Base-by-base conservation (phyloP, 2,797 vertebrate species). In the Myripristis jacobus region DNA sequence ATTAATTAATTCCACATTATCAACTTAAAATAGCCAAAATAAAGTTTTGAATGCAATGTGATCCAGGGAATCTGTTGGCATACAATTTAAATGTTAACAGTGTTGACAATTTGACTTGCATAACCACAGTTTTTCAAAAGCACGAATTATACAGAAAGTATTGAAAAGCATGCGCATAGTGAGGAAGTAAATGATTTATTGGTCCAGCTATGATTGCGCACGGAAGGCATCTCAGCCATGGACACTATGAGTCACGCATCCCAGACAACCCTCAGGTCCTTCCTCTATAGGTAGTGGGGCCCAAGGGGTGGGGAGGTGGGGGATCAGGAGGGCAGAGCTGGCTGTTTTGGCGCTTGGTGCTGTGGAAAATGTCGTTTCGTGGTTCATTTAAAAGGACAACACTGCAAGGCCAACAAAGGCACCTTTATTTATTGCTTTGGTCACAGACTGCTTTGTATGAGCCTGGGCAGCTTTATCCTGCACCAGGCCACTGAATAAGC, bases 211-310 rank as follows among this genome's bases (percentile, higher is more conserved):
- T 88, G 83, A 87, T 83, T 74, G 85, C 53, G 67, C 71, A 76
- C 84, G 83, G 83, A 91, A 88, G 73, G 86, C 84, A 87, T 90
- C 81, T 85, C 59, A 79, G 59, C 67, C 70, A 72, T 83, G 88
- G 90, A 87, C 70, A 63, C 47, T 84, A 65, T 92, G 92, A 92
- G 87, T 92, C 91, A 93, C 72, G 27, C 63, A 73, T 55, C 68
- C 77, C 84, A 84, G 70, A 84, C 80, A 19, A 63, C 75, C 71
- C 68, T 79, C 61, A 53, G 72, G 75, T 73, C 84, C 70, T 76
- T 86, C 77, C 74, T 86, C 74, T 73, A 21, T 83, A 90, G 84
- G 88, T 89, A 87, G 77, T 43, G 60, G 75, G 73, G 63, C 71
- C 73, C 59, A 31, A 8, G 51, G 16, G 2, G 47, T n/a, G n/a